Conservation (phyloP, 2,797 vertebrate genomes). For the Adrianichthys oophorus region DNA sequence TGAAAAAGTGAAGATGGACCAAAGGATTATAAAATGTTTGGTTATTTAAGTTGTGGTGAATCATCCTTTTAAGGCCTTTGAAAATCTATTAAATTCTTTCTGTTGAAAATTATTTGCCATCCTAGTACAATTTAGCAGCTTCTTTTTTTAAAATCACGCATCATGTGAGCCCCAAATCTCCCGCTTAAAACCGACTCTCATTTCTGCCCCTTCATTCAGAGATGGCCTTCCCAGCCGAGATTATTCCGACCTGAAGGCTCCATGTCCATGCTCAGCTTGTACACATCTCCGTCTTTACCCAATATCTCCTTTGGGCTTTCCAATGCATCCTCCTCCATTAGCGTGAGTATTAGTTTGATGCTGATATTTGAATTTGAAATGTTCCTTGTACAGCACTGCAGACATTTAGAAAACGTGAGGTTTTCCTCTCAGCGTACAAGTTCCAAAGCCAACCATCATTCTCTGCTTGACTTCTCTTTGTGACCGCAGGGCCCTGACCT, state of each 20-base stretch:
- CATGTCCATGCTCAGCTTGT: slow-evolving; percentile 91
- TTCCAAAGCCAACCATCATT: slow-evolving; percentile 51
- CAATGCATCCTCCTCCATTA: slow-evolving; percentile 84
- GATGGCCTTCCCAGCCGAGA: slow-evolving; percentile 89
- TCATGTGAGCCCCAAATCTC: slow-evolving; percentile 54
- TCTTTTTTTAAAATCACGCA: slow-evolving; percentile 38
- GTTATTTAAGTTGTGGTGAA: slow-evolving; percentile 25
- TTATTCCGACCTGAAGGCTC: slow-evolving; percentile 91
- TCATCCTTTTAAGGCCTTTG: slow-evolving; percentile 30
- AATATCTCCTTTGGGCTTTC: slow-evolving; percentile 96
- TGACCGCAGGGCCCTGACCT: slow-evolving; percentile 65
- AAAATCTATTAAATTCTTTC: slow-evolving; percentile 16
- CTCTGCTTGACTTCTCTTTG: slow-evolving; percentile 57
- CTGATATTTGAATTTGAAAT: slow-evolving; percentile 14
- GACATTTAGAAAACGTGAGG: slow-evolving; percentile 8
- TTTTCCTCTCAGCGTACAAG: slow-evolving; percentile 29
- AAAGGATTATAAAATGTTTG: slow-evolving; percentile 33
- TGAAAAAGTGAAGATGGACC: slow-evolving; percentile 24
- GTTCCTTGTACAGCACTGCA: slow-evolving; percentile 12
- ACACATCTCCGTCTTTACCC: slow-evolving; percentile 96
- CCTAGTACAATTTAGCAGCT: too few species aligned
- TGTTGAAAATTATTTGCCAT: background rate
- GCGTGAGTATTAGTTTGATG: slow-evolving; percentile 80
- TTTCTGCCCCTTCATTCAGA: slow-evolving; percentile 74
- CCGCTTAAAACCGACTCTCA: slow-evolving; percentile 37